Base-by-base conservation (phyloP, 1,140 invertebrate species). In the Saxidomus purpurata region DNA sequence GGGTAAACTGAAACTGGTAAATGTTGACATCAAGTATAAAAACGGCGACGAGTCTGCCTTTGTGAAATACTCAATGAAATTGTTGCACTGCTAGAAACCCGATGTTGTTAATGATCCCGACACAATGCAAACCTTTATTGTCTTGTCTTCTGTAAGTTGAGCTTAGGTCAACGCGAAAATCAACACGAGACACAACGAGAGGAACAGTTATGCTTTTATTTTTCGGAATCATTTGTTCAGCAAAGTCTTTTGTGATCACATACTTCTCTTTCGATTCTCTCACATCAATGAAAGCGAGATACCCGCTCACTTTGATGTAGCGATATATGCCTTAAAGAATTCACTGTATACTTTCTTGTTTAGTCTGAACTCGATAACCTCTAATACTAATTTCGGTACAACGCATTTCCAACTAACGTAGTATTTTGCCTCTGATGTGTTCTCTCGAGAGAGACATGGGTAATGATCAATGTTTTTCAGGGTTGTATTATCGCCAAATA, bases 111-210 rank as follows among this genome's bases (percentile, higher is more conserved):
- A 69, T 31, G 11, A 69, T 11, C 1, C 67, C 67, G n/a, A 38
- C 13, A 25, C 67, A 69, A 69, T 69, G n/a, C 67, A 69, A 69
- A 31, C 67, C 67, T 38, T 69, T 69, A 69, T n/a, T n/a, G n/a
- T n/a, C n/a, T 69, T 69, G 67, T 69, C 67, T 2, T 15, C 19
- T 69, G 2, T 28, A 6, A 69, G 19, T 19, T 69, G 11, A 9
- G 28, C 11, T 69, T 11, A 69, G 28, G 22, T 69, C 67, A 36
- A 69, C 67, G 3, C 67, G 28, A 69, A 69, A 69, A 19, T 69
- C 67, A 36, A 69, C 28, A 69, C 31, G 67, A 69, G 31, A 36
- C 11, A 69, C 19, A 69, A 69, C 67, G 4, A 69, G 4, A 9
- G 67, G 67, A 19, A 69, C 31, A 36, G 67, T 69, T 3, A 6